Evolutionary conservation across 1,140 invertebrate species (phyloP), one percentile per base, ranked within the genome.

Genomic region (Drosophila jambulina): DNA sequence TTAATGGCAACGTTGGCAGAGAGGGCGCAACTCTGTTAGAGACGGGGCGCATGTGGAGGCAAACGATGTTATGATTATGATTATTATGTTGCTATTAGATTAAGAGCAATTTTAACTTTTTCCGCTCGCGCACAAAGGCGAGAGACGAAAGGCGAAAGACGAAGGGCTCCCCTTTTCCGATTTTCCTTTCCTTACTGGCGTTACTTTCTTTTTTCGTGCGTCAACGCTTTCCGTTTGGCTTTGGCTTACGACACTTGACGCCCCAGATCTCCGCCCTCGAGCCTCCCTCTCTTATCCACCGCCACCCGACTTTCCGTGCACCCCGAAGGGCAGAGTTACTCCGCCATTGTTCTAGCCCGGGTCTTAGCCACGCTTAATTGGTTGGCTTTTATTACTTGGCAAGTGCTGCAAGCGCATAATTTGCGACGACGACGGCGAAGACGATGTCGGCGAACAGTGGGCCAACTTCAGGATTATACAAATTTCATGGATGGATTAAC

Each of bases 61-160:
- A 87, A 91, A 91, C 82, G 84, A 85, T 91, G 77, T 91, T 88
- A 91, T 91, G 84, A 91, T 91, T 91, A 90, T 85, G 82, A 90
- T 88, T 84, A 91, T 91, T 91, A 91, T 88, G 85, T 91, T 90
- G 84, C 91, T 85, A 91, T 91, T 91, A 91, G 88, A 91, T 91
- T 91, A 91, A 85, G 84, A 87, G 79, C 80, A 83, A 91, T 91
- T 92, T 92, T 91, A 78, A 83, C 85, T 78, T 84, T 79, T 81
- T 81, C 78, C 49, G 59, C 72, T 59, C 15, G 17, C 69, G 40
- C 19, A 72, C 69, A 72, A 72, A 72, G 67, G 69, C 53, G 9
- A 36, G 36, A 36, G 51, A 32, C 51, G 32, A 36, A 23, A 4
- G 7, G 10, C 17, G 9, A 0, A 29, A 2, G n/a, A 10, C 27